Conservation (phyloP, 2,888 invertebrate species). For the Tyria jacobaeae region DNA sequence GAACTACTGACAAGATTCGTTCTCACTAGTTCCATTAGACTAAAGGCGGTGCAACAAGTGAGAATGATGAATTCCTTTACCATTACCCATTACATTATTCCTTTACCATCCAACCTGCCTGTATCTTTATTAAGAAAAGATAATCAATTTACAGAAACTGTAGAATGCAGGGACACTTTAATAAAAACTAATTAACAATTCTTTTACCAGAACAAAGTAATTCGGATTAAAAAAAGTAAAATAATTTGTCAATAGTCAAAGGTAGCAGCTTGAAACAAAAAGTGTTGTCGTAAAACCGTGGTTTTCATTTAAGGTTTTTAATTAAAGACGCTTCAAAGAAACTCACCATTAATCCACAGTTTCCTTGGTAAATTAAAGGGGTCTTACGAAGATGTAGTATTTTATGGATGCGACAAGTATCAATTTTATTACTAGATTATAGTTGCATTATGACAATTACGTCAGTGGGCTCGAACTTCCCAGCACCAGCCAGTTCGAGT, state of each 20-base stretch:
- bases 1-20: too few relatives aligned
- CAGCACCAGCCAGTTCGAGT: too few relatives aligned
- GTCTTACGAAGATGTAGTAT: constrained; percentile 36
- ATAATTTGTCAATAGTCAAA: constrained; percentile 33
- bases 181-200: background rate
- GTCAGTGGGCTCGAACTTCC: too few relatives aligned
- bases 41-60: too few relatives aligned
- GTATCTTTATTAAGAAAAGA: background rate
- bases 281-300: constrained; percentile 67
- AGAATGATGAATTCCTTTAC: too few relatives aligned
- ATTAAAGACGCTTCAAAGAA: constrained; percentile 71
- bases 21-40: too few relatives aligned
- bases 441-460: too few relatives aligned
- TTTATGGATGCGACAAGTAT: background rate
- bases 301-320: constrained; percentile 75
- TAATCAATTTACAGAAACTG: background rate
- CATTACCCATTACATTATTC: too few relatives aligned
- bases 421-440: background rate
- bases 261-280: constrained; percentile 35
- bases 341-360: constrained; percentile 73
- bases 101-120: too few relatives aligned
- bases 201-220: background rate
- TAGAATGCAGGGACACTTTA: background rate
- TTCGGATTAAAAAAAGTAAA: constrained; percentile 23
- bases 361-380: constrained; percentile 70